Evolutionary conservation across 2,113 vertebrate species (phyloP), one percentile per base, ranked within the genome.

Genomic region (Agelaius tricolor): DNA sequence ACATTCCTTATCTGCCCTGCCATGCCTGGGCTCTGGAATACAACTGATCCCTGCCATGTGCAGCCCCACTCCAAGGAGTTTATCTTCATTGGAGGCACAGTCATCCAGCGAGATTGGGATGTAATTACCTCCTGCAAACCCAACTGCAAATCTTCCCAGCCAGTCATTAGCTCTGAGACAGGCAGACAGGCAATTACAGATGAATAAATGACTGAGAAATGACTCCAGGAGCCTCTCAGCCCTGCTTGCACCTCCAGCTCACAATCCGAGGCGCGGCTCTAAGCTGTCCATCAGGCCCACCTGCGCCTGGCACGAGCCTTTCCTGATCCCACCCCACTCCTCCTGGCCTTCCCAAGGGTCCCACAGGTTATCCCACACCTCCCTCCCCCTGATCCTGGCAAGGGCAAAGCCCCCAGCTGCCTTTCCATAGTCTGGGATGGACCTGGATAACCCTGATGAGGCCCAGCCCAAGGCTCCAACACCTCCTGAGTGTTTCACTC

Each of bases 111-210:
- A 96, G 96, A 96, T 94, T 97, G 96, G 95, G 94, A 87, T 84
- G 93, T 97, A 97, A 97, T 97, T 96, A 95, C 95, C 96, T 97
- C 90, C 95, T 96, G 93, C 92, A 95, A 95, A 89, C 95, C 93
- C 94, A 96, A 96, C 97, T 97, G 96, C 96, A 96, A 97, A 97
- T 96, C 96, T 95, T 97, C 96, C 96, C 89, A 96, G 96, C 94
- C 96, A 95, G 94, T 96, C 96, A 97, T 96, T 97, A 97, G 95
- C 84, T 92, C 82, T 58, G 94, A 96, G 95, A 97, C 96, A 97
- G 92, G 94, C 95, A 97, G 96, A 96, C 97, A 98, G 94, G 97
- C 96, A 97, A 97, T 97, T 97, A 97, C 89, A 96, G 85, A 87
- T 89, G 95, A 97, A 97, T 97, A 96, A 95, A 95, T 95, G 95